Percentiles rank a stretch among this genome's conserved stretches.
These are phyloP conservation scores for Melinaea marsaeus DNA, from an alignment of 2,888 invertebrate species.

Conservation along the genomic window DNA sequence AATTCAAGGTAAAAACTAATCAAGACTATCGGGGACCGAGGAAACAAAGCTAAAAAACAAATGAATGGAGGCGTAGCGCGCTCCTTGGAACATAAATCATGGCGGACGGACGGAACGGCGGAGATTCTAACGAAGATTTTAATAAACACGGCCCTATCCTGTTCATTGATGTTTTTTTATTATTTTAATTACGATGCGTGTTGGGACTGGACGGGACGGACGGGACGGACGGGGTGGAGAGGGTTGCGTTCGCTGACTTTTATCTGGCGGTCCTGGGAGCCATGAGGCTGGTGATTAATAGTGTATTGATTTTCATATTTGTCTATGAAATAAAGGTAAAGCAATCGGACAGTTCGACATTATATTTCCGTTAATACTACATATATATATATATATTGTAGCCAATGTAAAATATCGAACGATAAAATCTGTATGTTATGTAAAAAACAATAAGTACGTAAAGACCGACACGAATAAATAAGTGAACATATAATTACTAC, in stretches of 20 bases:
- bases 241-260: slow-evolving; percentile 19
- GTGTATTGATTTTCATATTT: too few species aligned
- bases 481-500: slow-evolving; percentile 28
- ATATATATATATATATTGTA: too few species aligned
- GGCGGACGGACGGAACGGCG: slow-evolving; percentile 51
- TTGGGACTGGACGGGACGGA: slow-evolving; percentile 42
- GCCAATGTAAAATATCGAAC: background rate
- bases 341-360: too few species aligned
- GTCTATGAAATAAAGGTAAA: too few species aligned
- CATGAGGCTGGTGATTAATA: too few species aligned
- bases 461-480: slow-evolving; percentile 18
- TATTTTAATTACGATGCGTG: slow-evolving; percentile 72
- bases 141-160: slow-evolving; percentile 71
- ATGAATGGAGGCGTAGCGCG: slow-evolving; percentile 69
- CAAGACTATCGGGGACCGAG: slow-evolving; percentile 65
- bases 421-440: background rate
- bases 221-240: slow-evolving; percentile 6
- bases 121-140: slow-evolving; percentile 62
- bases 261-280: background rate
- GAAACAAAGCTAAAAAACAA: slow-evolving; percentile 66
- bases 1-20: slow-evolving; percentile 73
- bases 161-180: slow-evolving; percentile 69
- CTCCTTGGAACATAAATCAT: slow-evolving; percentile 69
- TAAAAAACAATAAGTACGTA: slow-evolving; percentile 2
- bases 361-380: too few species aligned